Evolutionary conservation across 2,113 vertebrate genomes (phyloP).

Genomic region (Dasyprocta punctata): DNA sequence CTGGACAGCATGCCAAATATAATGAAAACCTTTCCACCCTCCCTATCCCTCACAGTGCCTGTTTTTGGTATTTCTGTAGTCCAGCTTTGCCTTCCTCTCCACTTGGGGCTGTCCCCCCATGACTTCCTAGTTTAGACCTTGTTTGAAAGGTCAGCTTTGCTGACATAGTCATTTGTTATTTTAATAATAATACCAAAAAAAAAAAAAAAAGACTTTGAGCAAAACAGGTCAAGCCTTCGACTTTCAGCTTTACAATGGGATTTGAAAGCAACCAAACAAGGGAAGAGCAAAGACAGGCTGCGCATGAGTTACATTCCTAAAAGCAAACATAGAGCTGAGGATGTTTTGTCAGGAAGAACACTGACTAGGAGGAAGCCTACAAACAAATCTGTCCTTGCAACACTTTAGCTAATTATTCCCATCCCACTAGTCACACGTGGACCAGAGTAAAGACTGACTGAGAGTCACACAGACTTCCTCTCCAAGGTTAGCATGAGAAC

Average conservation of each 20-base stretch:
- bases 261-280: conserved; percentile 67
- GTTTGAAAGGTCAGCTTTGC: conserved; percentile 6
- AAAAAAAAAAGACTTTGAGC: neutral
- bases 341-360: neutral
- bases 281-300: conserved; percentile 29
- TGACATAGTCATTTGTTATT: conserved; percentile 32
- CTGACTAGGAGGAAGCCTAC: neutral
- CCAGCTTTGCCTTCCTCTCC: neutral
- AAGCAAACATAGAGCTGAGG: neutral
- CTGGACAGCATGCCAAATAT: neutral
- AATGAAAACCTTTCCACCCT: neutral
- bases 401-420: neutral
- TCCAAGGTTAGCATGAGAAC: neutral
- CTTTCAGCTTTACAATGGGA: neutral
- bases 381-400: neutral
- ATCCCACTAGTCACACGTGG: neutral
- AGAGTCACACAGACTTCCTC: neutral
- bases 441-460: neutral
- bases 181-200: conserved; percentile 47
- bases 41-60: neutral
- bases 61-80: neutral
- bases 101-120: neutral
- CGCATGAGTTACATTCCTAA: conserved; percentile 46
- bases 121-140: neutral
- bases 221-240: conserved; percentile 40